Conservation (phyloP, 2,113 vertebrate genomes). For the Notothenia rossii region DNA sequence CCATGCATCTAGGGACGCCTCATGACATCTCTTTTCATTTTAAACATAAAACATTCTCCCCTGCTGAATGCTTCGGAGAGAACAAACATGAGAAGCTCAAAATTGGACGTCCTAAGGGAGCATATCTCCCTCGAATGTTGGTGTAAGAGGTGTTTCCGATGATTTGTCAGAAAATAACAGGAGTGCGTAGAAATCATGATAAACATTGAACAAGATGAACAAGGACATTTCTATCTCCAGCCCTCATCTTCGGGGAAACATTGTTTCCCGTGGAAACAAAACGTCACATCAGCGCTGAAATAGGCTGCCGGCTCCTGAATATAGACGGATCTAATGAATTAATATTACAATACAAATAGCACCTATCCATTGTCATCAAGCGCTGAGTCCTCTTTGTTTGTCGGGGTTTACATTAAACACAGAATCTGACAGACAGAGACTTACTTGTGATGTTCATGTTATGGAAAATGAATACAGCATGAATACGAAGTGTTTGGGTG, state of each 20-base stretch:
- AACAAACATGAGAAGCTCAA: slow-evolving; percentile 48
- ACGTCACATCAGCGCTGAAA: slow-evolving; percentile 39
- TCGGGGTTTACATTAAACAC: slow-evolving; percentile 62
- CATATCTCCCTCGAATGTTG: slow-evolving; percentile 43
- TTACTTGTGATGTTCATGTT: slow-evolving; percentile 61
- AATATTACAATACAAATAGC: slow-evolving; percentile 70
- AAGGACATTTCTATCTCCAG: slow-evolving; percentile 62
- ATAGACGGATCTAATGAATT: slow-evolving; percentile 50
- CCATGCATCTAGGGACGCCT: slow-evolving; percentile 64
- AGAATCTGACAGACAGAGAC: slow-evolving; percentile 42
- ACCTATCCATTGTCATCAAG: slow-evolving; percentile 59
- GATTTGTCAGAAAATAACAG: slow-evolving; percentile 58
- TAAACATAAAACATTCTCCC: slow-evolving; percentile 56
- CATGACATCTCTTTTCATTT: slow-evolving; percentile 70
- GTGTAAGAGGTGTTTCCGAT: slow-evolving; percentile 45
- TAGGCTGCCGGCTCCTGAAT: slow-evolving; percentile 28
- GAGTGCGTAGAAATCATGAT: slow-evolving; percentile 52
- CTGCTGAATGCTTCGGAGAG: slow-evolving; percentile 39
- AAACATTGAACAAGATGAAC: slow-evolving; percentile 64
- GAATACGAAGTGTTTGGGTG: slow-evolving; percentile 67
- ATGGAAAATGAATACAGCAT: slow-evolving; percentile 76
- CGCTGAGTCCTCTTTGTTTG: slow-evolving; percentile 58
- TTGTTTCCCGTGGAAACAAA: slow-evolving; percentile 50
- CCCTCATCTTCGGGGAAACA: slow-evolving; percentile 43
- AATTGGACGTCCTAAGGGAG: slow-evolving; percentile 52